These are phyloP conservation scores for Chrysocyon brachyurus DNA, from an alignment of 2,797 vertebrate species.

Conservation along the genomic window DNA sequence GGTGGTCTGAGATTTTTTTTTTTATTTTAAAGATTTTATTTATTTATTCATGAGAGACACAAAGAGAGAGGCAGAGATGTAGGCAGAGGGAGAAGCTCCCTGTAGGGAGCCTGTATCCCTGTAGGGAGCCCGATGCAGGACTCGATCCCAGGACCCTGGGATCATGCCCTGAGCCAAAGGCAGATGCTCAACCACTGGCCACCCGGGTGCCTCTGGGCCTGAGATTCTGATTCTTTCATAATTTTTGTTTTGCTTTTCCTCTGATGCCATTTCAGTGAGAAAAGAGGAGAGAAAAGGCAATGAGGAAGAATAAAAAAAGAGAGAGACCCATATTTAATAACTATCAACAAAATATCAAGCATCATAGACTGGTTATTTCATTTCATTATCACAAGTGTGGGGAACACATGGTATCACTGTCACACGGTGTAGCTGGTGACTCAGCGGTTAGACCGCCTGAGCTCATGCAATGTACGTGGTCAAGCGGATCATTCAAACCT, in stretches of 20 bases:
- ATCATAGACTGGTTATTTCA: background rate
- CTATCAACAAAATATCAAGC: background rate
- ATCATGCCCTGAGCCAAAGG: too few species aligned
- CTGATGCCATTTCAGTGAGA: background rate
- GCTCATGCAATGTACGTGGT: background rate
- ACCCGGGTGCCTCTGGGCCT: too few species aligned
- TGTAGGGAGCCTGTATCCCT: too few species aligned
- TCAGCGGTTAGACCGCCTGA: background rate
- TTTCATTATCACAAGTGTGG: background rate
- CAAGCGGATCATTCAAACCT: background rate
- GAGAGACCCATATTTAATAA: background rate
- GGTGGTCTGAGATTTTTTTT: background rate
- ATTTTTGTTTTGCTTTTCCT: background rate
- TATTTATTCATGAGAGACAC: too few species aligned
- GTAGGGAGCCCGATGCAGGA: too few species aligned
- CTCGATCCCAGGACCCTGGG: too few species aligned
- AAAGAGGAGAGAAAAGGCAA: background rate
- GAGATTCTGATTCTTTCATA: background rate
- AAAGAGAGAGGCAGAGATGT: too few species aligned
- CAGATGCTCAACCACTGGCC: too few species aligned
- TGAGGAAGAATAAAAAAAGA: background rate
- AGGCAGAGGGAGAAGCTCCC: too few species aligned
- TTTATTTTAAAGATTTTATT: too few species aligned
- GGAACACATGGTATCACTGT: background rate
- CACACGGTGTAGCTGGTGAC: background rate